These are phyloP conservation scores for Solen grandis DNA, from an alignment of 1,140 invertebrate genomes.

Conservation along the genomic window DNA sequence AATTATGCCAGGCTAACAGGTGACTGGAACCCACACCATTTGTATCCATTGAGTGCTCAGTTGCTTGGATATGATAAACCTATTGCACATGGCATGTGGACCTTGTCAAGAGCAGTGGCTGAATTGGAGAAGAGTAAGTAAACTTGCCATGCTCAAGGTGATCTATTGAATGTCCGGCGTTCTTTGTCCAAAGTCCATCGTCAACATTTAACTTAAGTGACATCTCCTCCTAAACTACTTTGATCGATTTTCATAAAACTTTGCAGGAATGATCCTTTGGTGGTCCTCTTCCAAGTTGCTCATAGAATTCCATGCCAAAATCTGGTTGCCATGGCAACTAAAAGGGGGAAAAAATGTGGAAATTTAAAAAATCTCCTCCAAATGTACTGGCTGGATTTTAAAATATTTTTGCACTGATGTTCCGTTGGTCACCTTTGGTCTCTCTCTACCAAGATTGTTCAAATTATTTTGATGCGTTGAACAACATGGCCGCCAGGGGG, in stretches of 20 bases:
- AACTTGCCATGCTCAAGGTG: not conserved
- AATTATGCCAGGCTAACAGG: slow-evolving; percentile 55
- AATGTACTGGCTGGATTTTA: too few relatives aligned
- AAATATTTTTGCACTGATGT: not conserved
- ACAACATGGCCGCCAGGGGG: too few relatives aligned
- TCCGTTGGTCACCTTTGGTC: not conserved
- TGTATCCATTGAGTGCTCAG: slow-evolving; percentile 57
- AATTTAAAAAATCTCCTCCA: too few relatives aligned
- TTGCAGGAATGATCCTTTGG: not conserved
- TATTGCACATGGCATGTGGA: slow-evolving; percentile 66
- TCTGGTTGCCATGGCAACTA: too few relatives aligned
- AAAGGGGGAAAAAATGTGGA: too few relatives aligned
- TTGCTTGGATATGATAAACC: slow-evolving; percentile 60
- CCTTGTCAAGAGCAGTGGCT: slow-evolving; percentile 45
- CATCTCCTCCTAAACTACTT: not conserved
- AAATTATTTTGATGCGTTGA: too few relatives aligned
- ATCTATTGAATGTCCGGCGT: not conserved
- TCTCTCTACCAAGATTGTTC: too few relatives aligned
- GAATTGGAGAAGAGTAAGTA: slow-evolving; percentile 9
- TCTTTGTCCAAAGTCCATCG: not conserved
- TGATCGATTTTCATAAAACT: too few relatives aligned
- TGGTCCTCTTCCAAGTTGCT: not conserved
- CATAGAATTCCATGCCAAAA: too few relatives aligned
- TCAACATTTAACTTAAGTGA: too few relatives aligned
- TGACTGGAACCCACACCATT: slow-evolving; percentile 65